phyloP scores from a whole-genome alignment of 2,113 vertebrate species.

The Butorides virescens region DNA sequence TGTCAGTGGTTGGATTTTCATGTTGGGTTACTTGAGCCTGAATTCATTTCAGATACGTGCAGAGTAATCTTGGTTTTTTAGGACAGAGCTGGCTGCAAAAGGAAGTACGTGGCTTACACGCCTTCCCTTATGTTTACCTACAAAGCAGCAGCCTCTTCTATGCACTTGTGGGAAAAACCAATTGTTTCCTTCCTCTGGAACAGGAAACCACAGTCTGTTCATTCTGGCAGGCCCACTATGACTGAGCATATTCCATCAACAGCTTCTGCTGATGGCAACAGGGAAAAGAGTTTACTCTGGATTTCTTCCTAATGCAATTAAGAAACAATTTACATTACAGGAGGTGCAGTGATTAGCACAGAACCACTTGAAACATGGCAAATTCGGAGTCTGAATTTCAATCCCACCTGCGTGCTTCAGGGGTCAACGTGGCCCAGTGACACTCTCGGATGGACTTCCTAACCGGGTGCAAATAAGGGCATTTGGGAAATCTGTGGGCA shows the following conservation, averaged over 20 bases:
- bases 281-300: not conserved
- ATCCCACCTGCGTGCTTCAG: not conserved
- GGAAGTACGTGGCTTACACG: not conserved
- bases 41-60: not conserved
- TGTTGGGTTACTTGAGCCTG: not conserved
- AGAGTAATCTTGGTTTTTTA: not conserved
- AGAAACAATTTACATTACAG: not conserved
- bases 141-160: not conserved
- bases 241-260: not conserved
- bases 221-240: not conserved
- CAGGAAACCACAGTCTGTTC: slow-evolving; percentile 44
- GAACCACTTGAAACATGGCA: not conserved
- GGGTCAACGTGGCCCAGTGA: not conserved
- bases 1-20: not conserved
- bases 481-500: not conserved
- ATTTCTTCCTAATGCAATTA: slow-evolving; percentile 7
- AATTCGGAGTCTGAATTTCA: not conserved
- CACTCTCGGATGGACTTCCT: not conserved
- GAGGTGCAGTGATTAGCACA: not conserved
- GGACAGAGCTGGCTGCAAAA: not conserved
- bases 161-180: not conserved
- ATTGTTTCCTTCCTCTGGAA: slow-evolving; percentile 34
- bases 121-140: slow-evolving; percentile 17
- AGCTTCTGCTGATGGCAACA: not conserved
- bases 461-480: not conserved